phyloP scores from a whole-genome alignment of 2,113 vertebrate genomes.

The Pardalotus punctatus region DNA sequence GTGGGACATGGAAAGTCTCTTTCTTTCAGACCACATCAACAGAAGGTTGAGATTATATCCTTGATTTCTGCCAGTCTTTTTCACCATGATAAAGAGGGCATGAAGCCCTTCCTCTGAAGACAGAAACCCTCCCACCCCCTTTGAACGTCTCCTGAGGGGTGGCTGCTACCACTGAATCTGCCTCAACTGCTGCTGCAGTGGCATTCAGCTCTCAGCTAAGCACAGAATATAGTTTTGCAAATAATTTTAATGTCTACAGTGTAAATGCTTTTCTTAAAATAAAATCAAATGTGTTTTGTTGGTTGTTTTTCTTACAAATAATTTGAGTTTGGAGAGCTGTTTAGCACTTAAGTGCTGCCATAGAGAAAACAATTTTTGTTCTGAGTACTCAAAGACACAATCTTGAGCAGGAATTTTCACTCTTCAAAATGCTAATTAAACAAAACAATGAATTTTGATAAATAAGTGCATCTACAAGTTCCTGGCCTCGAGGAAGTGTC shows the following conservation, averaged over 20 bases:
- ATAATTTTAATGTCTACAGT: neutral
- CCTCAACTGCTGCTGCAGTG: neutral
- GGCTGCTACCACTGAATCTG: neutral
- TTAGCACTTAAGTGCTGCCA: neutral
- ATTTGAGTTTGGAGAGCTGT: neutral
- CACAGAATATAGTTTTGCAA: neutral
- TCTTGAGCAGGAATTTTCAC: neutral
- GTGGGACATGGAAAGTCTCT: neutral
- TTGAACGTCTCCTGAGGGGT: neutral
- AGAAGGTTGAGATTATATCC: neutral
- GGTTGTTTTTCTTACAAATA: neutral
- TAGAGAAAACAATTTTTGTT: neutral
- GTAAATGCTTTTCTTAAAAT: neutral
- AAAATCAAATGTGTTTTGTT: neutral
- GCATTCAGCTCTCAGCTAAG: neutral
- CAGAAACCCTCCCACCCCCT: rapidly evolving
- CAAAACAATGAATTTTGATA: neutral
- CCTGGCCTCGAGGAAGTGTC: neutral
- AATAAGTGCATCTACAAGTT: neutral
- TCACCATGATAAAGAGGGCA: neutral
- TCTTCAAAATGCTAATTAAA: constrained; percentile 15
- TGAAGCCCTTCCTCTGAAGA: neutral
- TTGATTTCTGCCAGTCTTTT: neutral
- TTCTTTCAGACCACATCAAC: neutral
- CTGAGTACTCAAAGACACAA: neutral